Conservation (phyloP, 2,797 vertebrate genomes). For the Anguilla obscura region DNA sequence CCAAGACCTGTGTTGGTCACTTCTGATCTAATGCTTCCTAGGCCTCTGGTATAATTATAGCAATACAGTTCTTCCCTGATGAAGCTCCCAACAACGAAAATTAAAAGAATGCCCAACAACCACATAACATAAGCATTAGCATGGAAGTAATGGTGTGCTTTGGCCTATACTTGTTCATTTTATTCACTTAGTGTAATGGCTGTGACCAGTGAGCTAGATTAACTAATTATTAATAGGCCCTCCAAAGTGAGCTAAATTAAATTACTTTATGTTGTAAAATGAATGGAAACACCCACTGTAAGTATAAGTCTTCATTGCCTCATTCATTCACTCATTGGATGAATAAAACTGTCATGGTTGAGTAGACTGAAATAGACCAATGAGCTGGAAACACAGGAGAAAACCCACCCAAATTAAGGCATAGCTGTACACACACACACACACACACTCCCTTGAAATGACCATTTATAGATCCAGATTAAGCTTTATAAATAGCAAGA, state of each 20-base stretch:
- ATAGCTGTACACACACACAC: background rate
- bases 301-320: constrained; percentile 1
- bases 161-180: background rate
- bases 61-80: background rate
- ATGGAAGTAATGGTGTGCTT: constrained; percentile 3
- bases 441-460: background rate
- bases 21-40: background rate
- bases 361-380: background rate
- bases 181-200: background rate
- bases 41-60: background rate
- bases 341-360: background rate
- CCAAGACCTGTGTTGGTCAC: background rate
- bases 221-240: constrained; percentile 11
- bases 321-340: background rate
- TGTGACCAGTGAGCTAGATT: background rate
- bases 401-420: background rate
- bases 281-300: background rate
- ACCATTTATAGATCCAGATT: background rate
- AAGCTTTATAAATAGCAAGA: background rate
- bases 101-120: background rate
- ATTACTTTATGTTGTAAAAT: constrained; percentile 1
- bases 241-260: background rate
- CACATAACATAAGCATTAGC: background rate
- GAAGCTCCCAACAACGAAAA: background rate
- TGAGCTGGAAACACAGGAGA: background rate